Evolutionary conservation across 2,797 vertebrate genomes (phyloP).

Genomic region (Sorex maritimensis): DNA sequence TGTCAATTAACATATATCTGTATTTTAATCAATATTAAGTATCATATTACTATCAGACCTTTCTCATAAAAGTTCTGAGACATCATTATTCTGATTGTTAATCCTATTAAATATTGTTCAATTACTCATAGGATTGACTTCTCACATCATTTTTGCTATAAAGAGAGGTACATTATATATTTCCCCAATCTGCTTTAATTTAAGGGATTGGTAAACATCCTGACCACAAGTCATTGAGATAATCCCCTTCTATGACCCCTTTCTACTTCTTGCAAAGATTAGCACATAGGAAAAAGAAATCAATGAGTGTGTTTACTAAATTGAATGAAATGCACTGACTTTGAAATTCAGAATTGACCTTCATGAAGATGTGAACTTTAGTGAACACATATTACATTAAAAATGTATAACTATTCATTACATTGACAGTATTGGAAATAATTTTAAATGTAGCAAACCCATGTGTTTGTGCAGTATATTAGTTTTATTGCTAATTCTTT

Average conservation of each 20-base stretch:
- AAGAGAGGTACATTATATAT: background rate
- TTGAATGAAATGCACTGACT: constrained; percentile 19
- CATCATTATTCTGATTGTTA: constrained; percentile 17
- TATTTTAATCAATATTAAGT: constrained; percentile 2
- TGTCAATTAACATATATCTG: background rate
- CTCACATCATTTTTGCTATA: background rate
- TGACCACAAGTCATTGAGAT: background rate
- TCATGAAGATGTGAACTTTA: background rate
- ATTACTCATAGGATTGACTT: background rate
- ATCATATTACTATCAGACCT: background rate
- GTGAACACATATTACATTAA: background rate
- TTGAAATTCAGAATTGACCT: constrained; percentile 7
- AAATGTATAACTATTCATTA: background rate
- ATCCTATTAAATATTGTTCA: background rate
- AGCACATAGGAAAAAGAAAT: constrained; percentile 11
- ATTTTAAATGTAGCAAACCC: background rate
- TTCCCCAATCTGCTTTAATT: constrained; percentile 15
- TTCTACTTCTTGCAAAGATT: background rate
- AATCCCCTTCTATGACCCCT: background rate
- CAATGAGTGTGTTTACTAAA: constrained; percentile 38
- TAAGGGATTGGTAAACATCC: background rate
- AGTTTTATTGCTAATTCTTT: background rate
- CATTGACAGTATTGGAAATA: background rate
- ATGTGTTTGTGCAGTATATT: background rate
- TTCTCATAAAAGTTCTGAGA: background rate